These are phyloP conservation scores for Drosophila arawakana DNA, from an alignment of 1,140 invertebrate genomes.

Conservation along the genomic window DNA sequence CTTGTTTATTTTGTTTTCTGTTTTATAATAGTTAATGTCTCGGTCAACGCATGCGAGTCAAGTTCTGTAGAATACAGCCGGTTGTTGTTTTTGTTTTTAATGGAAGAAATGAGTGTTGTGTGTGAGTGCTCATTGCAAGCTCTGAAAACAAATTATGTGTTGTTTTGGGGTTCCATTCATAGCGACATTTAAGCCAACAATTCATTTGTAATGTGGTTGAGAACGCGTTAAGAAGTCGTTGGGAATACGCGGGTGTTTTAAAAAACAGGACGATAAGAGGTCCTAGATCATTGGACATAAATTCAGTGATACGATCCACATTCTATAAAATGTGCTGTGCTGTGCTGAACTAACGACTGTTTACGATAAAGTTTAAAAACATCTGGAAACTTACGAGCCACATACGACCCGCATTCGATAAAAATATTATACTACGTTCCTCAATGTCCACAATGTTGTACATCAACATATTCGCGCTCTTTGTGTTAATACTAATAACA, in stretches of 20 bases:
- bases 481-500: background rate
- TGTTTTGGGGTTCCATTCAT: constrained; percentile 48
- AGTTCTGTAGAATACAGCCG: constrained; percentile 58
- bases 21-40: constrained; percentile 72
- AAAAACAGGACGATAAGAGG: background rate
- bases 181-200: constrained; percentile 54
- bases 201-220: constrained; percentile 58
- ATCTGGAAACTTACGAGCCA: background rate
- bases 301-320: constrained; percentile 13
- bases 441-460: constrained; percentile 15
- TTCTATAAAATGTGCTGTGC: background rate
- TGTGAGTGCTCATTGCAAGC: constrained; percentile 23
- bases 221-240: constrained; percentile 75
- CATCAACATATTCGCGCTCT: background rate
- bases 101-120: constrained; percentile 63
- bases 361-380: background rate
- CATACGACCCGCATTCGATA: background rate
- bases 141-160: constrained; percentile 32
- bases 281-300: background rate
- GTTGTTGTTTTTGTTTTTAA: constrained; percentile 41
- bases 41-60: constrained; percentile 79
- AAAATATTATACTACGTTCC: background rate
- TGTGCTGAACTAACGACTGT: background rate
- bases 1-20: constrained; percentile 6
- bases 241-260: constrained; percentile 9